Base-by-base conservation (phyloP, 2,797 vertebrate genomes). In the Sebastes paucispinis region DNA sequence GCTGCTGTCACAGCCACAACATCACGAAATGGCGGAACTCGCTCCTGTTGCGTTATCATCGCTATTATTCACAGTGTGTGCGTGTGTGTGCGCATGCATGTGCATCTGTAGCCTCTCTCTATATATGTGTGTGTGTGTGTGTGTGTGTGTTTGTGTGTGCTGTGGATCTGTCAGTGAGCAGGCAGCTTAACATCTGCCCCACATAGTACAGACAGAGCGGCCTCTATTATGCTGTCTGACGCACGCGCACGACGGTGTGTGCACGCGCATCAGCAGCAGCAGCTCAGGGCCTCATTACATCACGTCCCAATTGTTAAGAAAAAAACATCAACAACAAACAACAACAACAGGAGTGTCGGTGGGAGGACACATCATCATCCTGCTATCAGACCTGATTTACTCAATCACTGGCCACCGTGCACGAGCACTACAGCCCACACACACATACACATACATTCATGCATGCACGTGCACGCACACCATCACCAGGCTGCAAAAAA, bases 21-120 rank as follows among this genome's bases (percentile, higher is more conserved):
- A 91, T 90, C 94, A 79, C 90, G 90, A 95, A 95, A 95, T 95
- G 94, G 94, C 94, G 93, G 94, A 93, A 94, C 90, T 87, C 79
- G 87, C 82, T 90, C 68, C 81, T 88, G 81, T 80, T 78, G 88
- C 86, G 77, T 89, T 88, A 80, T 84, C 81, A 3, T 52, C 54
- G 83, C 73, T 77, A 10, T 76, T 79, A 70, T 85, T 82, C 24
- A 24, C 76, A 31, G 60, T 36, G 77, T 67, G 72, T 32, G 43
- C 24, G 82, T 8, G 80, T 27, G 65, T 14, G 70, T 60, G 58
- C 16, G 27, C 16, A 5, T 60, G 27, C 29, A 11, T 34, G 60
- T 64, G 32, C 18, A 27, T 29, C 24, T 59, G 25, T 29, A 59
- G 25, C 25, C 25, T 14, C 24, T 24, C 13, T 47, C 14, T 47